phyloP scores from a whole-genome alignment of 2,888 invertebrate genomes.

The Balanococcus diminutus region DNA sequence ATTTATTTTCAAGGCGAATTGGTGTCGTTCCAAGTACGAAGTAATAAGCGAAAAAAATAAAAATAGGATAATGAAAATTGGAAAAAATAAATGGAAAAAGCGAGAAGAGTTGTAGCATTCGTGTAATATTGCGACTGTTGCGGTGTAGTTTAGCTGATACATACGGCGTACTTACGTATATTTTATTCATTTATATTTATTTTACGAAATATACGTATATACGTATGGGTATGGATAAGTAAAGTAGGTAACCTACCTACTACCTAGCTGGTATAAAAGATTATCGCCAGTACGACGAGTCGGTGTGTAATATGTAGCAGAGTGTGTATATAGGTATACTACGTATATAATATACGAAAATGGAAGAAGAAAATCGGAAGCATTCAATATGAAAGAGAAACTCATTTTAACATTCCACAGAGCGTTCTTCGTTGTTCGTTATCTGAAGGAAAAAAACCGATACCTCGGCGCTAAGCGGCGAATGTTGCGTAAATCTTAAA shows the following conservation, averaged over 20 bases:
- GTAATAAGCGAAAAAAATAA: too few species aligned
- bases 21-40: too few species aligned
- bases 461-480: constrained; percentile 43
- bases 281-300: constrained; percentile 21
- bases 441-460: constrained; percentile 51
- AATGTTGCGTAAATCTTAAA: constrained; percentile 53
- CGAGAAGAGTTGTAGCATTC: neutral
- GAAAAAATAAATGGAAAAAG: neutral
- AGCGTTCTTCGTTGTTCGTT: constrained; percentile 52
- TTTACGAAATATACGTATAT: neutral
- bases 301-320: neutral
- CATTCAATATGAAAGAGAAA: constrained; percentile 55
- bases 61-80: neutral
- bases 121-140: neutral
- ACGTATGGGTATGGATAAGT: neutral
- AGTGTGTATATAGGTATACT: neutral
- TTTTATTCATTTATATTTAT: neutral
- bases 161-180: neutral
- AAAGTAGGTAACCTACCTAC: neutral
- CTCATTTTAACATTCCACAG: constrained; percentile 56
- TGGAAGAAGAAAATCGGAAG: constrained; percentile 28
- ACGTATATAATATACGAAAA: constrained; percentile 31
- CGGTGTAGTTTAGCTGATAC: too few species aligned
- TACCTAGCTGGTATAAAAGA: neutral
- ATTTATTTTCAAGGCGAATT: too few species aligned